Conservation (phyloP, 2,797 vertebrate species). For the Clarias pachynema region DNA sequence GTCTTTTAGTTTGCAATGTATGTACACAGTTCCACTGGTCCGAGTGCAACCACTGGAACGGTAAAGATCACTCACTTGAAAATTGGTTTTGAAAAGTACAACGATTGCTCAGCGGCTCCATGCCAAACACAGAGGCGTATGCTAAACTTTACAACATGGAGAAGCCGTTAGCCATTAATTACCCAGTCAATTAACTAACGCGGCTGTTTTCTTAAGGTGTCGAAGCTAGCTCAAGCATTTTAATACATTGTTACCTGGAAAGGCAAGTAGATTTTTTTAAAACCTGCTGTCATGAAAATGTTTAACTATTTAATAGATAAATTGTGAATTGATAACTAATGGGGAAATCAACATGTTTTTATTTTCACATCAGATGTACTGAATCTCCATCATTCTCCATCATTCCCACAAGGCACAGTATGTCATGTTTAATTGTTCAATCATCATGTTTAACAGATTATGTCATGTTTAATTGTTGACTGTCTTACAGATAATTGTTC, state of each 20-base stretch:
- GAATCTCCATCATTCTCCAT: neutral
- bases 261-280: slow-evolving; percentile 57
- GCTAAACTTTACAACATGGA: slow-evolving; percentile 35
- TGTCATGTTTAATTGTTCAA: neutral
- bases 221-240: slow-evolving; percentile 57
- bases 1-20: neutral
- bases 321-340: neutral
- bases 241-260: slow-evolving; percentile 65
- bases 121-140: neutral
- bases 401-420: neutral
- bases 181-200: slow-evolving; percentile 66
- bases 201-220: slow-evolving; percentile 59
- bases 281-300: slow-evolving; percentile 52
- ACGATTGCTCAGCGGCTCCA: neutral
- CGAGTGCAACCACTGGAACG: neutral
- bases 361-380: neutral
- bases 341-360: neutral
- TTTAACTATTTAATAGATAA: neutral
- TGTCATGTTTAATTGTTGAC: neutral
- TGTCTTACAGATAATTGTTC: neutral
- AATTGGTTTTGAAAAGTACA: neutral
- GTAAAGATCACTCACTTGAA: neutral
- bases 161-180: slow-evolving; percentile 65
- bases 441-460: neutral
- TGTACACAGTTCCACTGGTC: neutral